Base-by-base conservation (phyloP, 1,140 invertebrate genomes). In the Medauroidea extradentata region DNA sequence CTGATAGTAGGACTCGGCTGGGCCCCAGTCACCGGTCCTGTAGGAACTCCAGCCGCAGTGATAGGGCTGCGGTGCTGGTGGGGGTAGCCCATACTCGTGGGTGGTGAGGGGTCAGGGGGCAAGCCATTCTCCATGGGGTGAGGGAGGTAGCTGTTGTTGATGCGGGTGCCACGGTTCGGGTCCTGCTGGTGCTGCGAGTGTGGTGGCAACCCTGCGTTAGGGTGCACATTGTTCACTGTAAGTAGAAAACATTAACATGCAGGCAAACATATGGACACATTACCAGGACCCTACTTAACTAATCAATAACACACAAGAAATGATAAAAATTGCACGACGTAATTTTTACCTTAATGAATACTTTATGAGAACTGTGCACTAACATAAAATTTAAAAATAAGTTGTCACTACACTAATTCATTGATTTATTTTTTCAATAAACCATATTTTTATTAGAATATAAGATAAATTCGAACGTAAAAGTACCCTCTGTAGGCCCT, bases 201-300 rank as follows among this genome's bases (percentile, higher is more conserved):
- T 64, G 16, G 70, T 69, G 13, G 71, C 65, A 43, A 11, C 29
- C 68, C 72, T 16, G 73, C 65, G 3, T 73, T 71, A 7, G 78
- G 75, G 61, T 81, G 78, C 64, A 81, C 79, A 53, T 81, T 81
- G 59, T 81, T 81, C 14, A 76, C 78, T 81, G 59, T 19, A 75
- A 69, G 55, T 23, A 65, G 65, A 54, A 63, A 54, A 58, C 29
- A n/a, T n/a, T n/a, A n/a, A n/a, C n/a, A n/a, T n/a, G n/a, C n/a
- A n/a, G n/a, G n/a, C n/a, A n/a, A n/a, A n/a, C n/a, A n/a, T n/a
- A 50, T 29, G 23, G 13, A 60, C 52, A 19, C 2, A 39, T 16
- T 11, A 61, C 25, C 38, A 5, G 29, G 25, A 16, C 44, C 16
- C 43, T 51, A 54, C 43, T 44, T 43, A 61, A 50, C 50, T 48